Evolutionary conservation across 1,140 invertebrate species (phyloP).

Genomic region (Protaetia brevitarsis): DNA sequence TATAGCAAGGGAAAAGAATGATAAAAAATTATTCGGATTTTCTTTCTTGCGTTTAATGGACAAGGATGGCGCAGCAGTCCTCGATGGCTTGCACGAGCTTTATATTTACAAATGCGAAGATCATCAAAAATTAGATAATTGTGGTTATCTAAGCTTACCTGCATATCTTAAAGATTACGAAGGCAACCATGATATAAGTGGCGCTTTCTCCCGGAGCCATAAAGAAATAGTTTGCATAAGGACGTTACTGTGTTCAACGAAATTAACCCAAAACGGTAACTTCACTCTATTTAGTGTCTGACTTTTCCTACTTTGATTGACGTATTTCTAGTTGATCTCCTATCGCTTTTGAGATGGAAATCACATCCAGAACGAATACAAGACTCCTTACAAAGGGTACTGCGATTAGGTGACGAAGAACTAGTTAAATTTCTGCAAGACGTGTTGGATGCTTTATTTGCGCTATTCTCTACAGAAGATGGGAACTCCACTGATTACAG

Average conservation of each 20-base stretch:
- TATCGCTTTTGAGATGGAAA: slow-evolving; percentile 89
- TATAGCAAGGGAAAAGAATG: slow-evolving; percentile 81
- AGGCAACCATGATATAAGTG: slow-evolving; percentile 49
- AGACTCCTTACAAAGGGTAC: slow-evolving; percentile 76
- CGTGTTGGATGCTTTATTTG: slow-evolving; percentile 90
- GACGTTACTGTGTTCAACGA: slow-evolving; percentile 89
- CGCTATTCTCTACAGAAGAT: slow-evolving; percentile 91
- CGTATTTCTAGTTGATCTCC: slow-evolving; percentile 69
- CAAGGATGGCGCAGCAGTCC: slow-evolving; percentile 79
- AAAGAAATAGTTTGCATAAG: slow-evolving; percentile 82
- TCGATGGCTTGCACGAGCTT: slow-evolving; percentile 83
- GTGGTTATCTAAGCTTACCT: slow-evolving; percentile 71
- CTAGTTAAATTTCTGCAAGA: slow-evolving; percentile 96
- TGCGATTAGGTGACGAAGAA: slow-evolving; percentile 81
- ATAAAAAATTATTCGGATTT: slow-evolving; percentile 90
- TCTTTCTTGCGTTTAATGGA: slow-evolving; percentile 89
- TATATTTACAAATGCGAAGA: slow-evolving; percentile 94
- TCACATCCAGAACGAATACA: slow-evolving; percentile 80
- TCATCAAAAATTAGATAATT: slow-evolving; percentile 67
- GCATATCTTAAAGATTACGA: slow-evolving; percentile 64
- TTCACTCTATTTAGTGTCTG: neutral
- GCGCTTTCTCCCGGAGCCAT: slow-evolving; percentile 70
- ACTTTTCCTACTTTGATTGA: slow-evolving; percentile 4
- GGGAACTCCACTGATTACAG: slow-evolving; percentile 71
- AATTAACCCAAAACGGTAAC: slow-evolving; percentile 88